Conservation (phyloP, 2,113 vertebrate species). For the Ictidomys tridecemlineatus region DNA sequence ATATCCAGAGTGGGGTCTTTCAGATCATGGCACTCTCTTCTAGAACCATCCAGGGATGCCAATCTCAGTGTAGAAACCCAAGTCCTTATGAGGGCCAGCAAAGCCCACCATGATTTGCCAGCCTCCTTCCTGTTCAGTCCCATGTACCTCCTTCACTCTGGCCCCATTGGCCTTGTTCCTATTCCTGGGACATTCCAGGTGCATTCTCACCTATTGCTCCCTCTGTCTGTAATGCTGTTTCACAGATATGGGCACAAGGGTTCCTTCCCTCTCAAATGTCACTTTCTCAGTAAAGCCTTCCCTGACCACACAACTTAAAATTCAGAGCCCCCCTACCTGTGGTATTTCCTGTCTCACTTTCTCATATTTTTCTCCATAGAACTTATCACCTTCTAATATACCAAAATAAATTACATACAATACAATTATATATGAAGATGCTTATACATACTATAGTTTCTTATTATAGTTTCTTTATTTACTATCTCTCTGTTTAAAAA, state of each 20-base stretch:
- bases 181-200: not conserved
- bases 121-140: not conserved
- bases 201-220: not conserved
- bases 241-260: not conserved
- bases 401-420: not conserved
- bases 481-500: constrained; percentile 14
- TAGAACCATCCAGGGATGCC: not conserved
- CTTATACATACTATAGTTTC: not conserved
- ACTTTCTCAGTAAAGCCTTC: not conserved
- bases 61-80: not conserved
- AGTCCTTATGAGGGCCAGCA: not conserved
- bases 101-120: not conserved
- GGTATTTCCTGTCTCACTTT: not conserved
- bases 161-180: not conserved
- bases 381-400: not conserved
- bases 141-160: not conserved
- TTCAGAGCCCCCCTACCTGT: not conserved
- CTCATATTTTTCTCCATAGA: not conserved
- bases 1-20: not conserved
- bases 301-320: not conserved
- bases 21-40: not conserved
- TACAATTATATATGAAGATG: not conserved
- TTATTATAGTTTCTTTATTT: not conserved
- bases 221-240: not conserved
- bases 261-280: not conserved